Conservation (phyloP, 2,888 invertebrate species). For the Habroteleia sp. region DNA sequence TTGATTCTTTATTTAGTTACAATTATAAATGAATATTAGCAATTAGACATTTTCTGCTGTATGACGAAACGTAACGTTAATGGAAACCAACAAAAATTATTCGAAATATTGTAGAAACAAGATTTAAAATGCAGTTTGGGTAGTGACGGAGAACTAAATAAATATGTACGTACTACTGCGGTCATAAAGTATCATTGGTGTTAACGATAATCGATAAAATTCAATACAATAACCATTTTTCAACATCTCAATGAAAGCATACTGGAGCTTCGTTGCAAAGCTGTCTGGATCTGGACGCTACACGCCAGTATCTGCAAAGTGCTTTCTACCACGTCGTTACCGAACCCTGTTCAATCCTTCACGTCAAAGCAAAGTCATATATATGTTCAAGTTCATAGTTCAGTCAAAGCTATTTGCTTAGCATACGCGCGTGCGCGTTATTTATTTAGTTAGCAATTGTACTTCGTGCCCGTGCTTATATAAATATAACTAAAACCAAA, state of each 20-base stretch:
- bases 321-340: constrained; percentile 67
- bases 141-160: neutral
- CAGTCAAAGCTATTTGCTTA: constrained; percentile 32
- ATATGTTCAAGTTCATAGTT: constrained; percentile 44
- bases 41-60: neutral
- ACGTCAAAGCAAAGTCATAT: constrained; percentile 36
- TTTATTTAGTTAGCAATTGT: constrained; percentile 26
- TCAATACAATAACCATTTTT: constrained; percentile 48
- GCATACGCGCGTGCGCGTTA: constrained; percentile 14
- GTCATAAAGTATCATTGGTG: constrained; percentile 10
- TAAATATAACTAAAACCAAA: constrained; percentile 39
- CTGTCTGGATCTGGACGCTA: constrained; percentile 66
- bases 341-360: constrained; percentile 67
- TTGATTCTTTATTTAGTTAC: too few species aligned
- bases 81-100: too few species aligned
- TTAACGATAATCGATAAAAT: constrained; percentile 35
- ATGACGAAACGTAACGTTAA: constrained; percentile 4
- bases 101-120: too few species aligned
- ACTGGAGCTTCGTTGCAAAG: constrained; percentile 64
- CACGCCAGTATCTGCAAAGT: constrained; percentile 66
- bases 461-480: constrained; percentile 58
- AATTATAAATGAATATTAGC: neutral
- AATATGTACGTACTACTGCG: constrained; percentile 16
- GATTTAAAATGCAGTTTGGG: neutral
- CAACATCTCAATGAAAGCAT: constrained; percentile 61